Base-by-base conservation (phyloP, 2,797 vertebrate genomes). In the Chaunax sp. region DNA sequence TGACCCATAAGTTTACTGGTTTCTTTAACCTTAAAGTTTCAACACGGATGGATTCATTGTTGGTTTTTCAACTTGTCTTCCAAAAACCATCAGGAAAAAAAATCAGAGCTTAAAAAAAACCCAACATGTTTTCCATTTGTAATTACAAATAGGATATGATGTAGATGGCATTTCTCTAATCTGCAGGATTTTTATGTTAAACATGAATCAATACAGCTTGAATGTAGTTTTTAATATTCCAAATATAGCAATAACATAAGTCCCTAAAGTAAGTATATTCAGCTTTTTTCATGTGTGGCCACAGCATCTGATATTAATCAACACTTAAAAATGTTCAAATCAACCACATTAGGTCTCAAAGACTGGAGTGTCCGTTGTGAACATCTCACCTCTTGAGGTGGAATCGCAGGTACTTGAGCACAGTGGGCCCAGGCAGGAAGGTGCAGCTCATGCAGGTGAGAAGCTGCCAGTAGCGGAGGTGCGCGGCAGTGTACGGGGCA, bases 361-460 rank as follows among this genome's bases (percentile, higher is more conserved):
- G n/a, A n/a, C n/a, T n/a, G n/a, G n/a, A n/a, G 5, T 16, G 14
- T 66, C 3, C 5, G 41, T 23, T 41, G 18, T 13, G 43, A 50
- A 13, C 8, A 14, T 63, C 94, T 95, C 70, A 93, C 98, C 97
- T 95, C 79, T 96, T 95, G 65, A 99, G 90, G 89, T 98, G 98
- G 84, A 97, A 96, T 69, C 85, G 91, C 78, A 99, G 94, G 86
- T 97, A 98, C 70, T 93, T 94, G 69, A 97, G 94, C 25, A 99
- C 89, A 0, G 84, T 84, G 49, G 88, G 82, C 70, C 96, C 95
- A 1, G 97, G 97, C 79, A 96, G 90, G 90, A 98, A 99, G 76
- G 96, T 98, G 92, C 96, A 98, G 90, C 97, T 98, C 96, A 97
- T 98, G 85, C 98, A 99, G 74, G 96, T 97, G 78, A 99, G 96